A percentile compares a stretch with the other conserved stretches of the same genome.
phyloP scores from a whole-genome alignment of 2,888 invertebrate genomes.

The Papilio elwesi region DNA sequence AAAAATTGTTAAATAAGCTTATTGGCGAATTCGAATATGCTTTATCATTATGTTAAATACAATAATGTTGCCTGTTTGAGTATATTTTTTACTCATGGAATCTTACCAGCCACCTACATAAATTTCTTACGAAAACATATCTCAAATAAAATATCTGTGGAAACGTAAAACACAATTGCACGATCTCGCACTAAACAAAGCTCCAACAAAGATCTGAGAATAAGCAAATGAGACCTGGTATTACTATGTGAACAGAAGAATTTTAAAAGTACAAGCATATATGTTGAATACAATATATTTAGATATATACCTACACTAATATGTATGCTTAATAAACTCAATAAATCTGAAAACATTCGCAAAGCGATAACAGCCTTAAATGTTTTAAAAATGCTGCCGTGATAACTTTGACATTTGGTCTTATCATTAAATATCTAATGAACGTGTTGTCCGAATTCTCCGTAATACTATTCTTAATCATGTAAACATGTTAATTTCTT shows the following conservation, averaged over 20 bases:
- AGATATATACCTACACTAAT: background rate
- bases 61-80: background rate
- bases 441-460: conserved; percentile 10
- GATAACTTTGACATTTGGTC: conserved; percentile 19
- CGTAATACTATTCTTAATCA: conserved; percentile 15
- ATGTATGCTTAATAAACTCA: background rate
- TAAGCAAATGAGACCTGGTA: conserved; percentile 7
- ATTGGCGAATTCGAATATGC: background rate
- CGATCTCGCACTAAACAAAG: background rate
- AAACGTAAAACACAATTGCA: conserved; percentile 1
- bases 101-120: background rate
- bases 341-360: background rate
- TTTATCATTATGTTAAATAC: background rate
- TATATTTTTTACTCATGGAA: background rate
- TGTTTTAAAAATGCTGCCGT: background rate
- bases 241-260: conserved; percentile 6
- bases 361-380: background rate
- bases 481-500: conserved; percentile 17
- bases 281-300: background rate
- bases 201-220: background rate
- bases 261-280: background rate
- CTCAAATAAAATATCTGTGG: background rate
- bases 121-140: background rate
- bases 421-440: conserved; percentile 15
- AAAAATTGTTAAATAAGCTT: background rate